These are phyloP conservation scores for Stenopsyche tienmushanensis DNA, from an alignment of 1,140 invertebrate genomes.

Conservation along the genomic window DNA sequence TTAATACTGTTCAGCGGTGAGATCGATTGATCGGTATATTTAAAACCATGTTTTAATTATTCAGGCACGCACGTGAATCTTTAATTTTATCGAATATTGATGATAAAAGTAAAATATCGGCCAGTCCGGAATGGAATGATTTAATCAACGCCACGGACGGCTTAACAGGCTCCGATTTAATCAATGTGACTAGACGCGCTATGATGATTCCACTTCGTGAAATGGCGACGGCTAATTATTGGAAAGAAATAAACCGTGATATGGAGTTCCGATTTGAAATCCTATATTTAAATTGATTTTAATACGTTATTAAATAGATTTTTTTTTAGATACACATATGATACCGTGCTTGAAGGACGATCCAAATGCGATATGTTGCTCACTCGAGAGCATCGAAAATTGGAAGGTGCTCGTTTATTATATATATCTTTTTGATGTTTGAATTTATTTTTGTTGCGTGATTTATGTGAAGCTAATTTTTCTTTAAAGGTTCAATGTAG, in stretches of 20 bases:
- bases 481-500: conserved; percentile 27
- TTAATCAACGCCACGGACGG: conserved; percentile 55
- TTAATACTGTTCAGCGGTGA: no score
- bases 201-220: conserved; percentile 57
- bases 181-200: conserved; percentile 53
- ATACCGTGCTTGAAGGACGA: conserved; percentile 8
- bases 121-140: conserved; percentile 47
- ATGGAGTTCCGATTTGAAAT: not conserved
- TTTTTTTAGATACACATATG: conserved; percentile 26
- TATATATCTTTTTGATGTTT: not conserved
- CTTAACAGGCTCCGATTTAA: conserved; percentile 61
- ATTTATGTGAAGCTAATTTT: no score
- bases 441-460: not conserved
- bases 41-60: conserved; percentile 46
- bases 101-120: conserved; percentile 43
- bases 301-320: conserved; percentile 4
- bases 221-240: conserved; percentile 45
- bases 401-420: conserved; percentile 22
- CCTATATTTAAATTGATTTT: no score
- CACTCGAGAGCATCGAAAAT: conserved; percentile 23
- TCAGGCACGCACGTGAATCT: conserved; percentile 20
- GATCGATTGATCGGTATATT: no score
- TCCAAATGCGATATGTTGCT: conserved; percentile 20
- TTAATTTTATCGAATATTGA: conserved; percentile 29
- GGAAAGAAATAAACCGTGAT: conserved; percentile 41